These are phyloP conservation scores for Idris sp. DNA, from an alignment of 1,140 invertebrate genomes.

Conservation along the genomic window DNA sequence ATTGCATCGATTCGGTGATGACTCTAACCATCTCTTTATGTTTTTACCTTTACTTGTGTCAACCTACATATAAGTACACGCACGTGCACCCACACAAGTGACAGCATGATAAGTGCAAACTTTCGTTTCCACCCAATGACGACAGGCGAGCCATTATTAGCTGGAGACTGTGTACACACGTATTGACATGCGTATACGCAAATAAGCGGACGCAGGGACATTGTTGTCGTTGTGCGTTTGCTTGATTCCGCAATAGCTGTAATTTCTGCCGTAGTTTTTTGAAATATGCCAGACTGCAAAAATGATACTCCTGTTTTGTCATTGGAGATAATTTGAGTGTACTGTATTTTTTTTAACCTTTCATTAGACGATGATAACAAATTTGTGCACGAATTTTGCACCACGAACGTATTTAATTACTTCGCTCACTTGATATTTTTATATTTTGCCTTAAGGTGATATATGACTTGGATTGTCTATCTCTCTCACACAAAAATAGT, in stretches of 20 bases:
- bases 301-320: slow-evolving; percentile 58
- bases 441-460: too few relatives aligned
- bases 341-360: slow-evolving; percentile 35
- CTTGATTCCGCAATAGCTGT: slow-evolving; percentile 58
- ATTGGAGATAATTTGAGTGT: slow-evolving; percentile 50
- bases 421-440: too few relatives aligned
- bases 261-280: slow-evolving; percentile 56
- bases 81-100: slow-evolving; percentile 10
- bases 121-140: slow-evolving; percentile 59
- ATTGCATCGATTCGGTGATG: slow-evolving; percentile 27
- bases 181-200: slow-evolving; percentile 61
- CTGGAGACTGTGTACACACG: slow-evolving; percentile 57
- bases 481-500: too few relatives aligned
- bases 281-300: slow-evolving; percentile 46
- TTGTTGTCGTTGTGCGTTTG: slow-evolving; percentile 56
- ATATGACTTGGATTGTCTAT: too few relatives aligned
- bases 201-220: slow-evolving; percentile 50
- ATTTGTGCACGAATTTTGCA: too few relatives aligned
- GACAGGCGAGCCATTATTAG: slow-evolving; percentile 55
- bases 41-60: slow-evolving; percentile 26
- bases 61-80: slow-evolving; percentile 23
- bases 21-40: slow-evolving; percentile 1
- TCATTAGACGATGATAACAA: slow-evolving; percentile 41
- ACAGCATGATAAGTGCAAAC: slow-evolving; percentile 55
- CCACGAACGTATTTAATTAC: too few relatives aligned